These are phyloP conservation scores for Megaleporinus macrocephalus DNA, from an alignment of 2,113 vertebrate genomes.

Conservation along the genomic window DNA sequence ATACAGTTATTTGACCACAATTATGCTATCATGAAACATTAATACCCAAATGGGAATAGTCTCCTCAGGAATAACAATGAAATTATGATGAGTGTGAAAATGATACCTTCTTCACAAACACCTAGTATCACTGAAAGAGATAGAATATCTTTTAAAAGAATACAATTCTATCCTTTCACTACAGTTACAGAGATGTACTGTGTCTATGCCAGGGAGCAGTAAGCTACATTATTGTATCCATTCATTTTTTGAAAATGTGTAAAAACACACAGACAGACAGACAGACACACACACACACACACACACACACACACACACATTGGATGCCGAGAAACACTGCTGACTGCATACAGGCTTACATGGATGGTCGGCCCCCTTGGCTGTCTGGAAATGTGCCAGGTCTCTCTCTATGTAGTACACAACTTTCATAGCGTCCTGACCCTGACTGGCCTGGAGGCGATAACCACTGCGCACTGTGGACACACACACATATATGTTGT, in stretches of 20 bases:
- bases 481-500: conserved; percentile 48
- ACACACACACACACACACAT: conserved; percentile 43
- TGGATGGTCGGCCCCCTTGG: conserved; percentile 85
- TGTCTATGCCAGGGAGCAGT: too few species aligned
- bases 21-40: too few species aligned
- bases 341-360: conserved; percentile 80
- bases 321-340: conserved; percentile 44
- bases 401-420: conserved; percentile 94
- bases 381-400: conserved; percentile 86
- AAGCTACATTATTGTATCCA: too few species aligned
- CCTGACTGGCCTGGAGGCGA: conserved; percentile 88
- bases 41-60: too few species aligned
- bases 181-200: too few species aligned
- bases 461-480: conserved; percentile 88
- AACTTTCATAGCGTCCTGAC: conserved; percentile 92
- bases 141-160: too few species aligned
- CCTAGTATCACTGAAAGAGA: too few species aligned
- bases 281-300: conserved; percentile 39
- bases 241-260: not conserved
- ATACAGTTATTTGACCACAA: too few species aligned
- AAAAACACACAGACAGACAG: conserved; percentile 8
- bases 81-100: too few species aligned
- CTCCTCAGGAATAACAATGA: too few species aligned
- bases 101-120: too few species aligned
- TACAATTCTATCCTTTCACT: too few species aligned